These are phyloP conservation scores for Sebastes miniatus DNA, from an alignment of 2,797 vertebrate genomes.

Conservation along the genomic window DNA sequence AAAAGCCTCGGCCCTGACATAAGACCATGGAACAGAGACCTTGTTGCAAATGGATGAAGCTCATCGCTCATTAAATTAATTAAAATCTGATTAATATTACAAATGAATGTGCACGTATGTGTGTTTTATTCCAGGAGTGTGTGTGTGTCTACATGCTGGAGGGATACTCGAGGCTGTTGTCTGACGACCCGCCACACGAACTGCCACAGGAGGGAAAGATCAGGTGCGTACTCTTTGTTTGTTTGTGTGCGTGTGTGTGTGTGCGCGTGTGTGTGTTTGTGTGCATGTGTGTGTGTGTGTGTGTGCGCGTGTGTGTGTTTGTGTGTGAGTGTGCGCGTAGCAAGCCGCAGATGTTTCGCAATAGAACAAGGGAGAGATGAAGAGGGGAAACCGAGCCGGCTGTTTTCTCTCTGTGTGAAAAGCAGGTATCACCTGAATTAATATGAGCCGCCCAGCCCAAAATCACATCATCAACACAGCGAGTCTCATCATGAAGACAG, in stretches of 20 bases:
- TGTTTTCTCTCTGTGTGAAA: slow-evolving; percentile 42
- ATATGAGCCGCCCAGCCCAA: slow-evolving; percentile 13
- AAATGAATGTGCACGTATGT: slow-evolving; percentile 9
- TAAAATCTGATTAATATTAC: slow-evolving; percentile 36
- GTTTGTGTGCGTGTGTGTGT: slow-evolving; percentile 10
- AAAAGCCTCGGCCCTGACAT: background rate
- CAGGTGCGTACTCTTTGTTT: slow-evolving; percentile 77
- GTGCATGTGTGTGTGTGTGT: slow-evolving; percentile 2
- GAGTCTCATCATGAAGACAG: slow-evolving; percentile 18
- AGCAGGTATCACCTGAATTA: slow-evolving; percentile 52
- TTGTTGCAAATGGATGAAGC: slow-evolving; percentile 33
- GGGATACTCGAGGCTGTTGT: slow-evolving; percentile 80
- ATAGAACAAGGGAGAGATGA: background rate
- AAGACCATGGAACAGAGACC: slow-evolving; percentile 16
- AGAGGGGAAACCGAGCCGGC: background rate
- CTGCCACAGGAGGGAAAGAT: slow-evolving; percentile 87
- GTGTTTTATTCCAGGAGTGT: slow-evolving; percentile 82
- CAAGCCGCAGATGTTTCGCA: slow-evolving; percentile 21
- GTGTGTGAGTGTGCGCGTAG: background rate
- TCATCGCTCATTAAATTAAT: slow-evolving; percentile 42
- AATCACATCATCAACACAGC: slow-evolving; percentile 26
- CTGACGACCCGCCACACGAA: slow-evolving; percentile 86
- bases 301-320: slow-evolving; percentile 1
- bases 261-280: slow-evolving; percentile 1
- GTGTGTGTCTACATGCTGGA: slow-evolving; percentile 88